Percentiles rank a stretch among this genome's conserved stretches.
These are phyloP conservation scores for Paragorgia papillata DNA, from an alignment of 92 coral and sea anemone species.

Conservation along the genomic window DNA sequence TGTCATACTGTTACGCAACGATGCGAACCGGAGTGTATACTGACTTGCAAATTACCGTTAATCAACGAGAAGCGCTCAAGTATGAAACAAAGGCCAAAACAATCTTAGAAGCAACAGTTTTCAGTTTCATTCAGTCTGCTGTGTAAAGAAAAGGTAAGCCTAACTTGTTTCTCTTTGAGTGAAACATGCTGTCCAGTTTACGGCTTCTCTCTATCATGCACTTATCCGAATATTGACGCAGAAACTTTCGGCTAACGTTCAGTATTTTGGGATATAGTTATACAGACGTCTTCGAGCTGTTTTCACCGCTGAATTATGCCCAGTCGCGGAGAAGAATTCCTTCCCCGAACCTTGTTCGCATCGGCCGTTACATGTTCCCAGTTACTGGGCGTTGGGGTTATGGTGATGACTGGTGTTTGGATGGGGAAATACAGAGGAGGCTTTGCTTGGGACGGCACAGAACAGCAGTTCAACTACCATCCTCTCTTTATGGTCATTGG, in stretches of 20 bases:
- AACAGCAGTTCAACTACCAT: constrained; percentile 34
- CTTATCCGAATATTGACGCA: no score
- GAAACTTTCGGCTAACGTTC: no score
- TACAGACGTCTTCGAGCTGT: no score
- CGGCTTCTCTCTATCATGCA: no score
- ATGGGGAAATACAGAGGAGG: constrained; percentile 36
- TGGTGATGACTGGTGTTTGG: constrained; percentile 42
- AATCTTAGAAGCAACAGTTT: no score
- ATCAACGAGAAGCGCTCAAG: no score
- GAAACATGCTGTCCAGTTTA: neutral
- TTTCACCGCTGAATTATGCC: no score
- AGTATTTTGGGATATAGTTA: no score
- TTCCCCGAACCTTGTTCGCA: constrained; percentile 29
- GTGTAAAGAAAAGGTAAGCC: neutral
- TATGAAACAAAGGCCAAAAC: no score
- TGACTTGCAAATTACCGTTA: no score
- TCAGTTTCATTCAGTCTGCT: neutral
- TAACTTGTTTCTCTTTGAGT: neutral
- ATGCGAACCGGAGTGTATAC: no score
- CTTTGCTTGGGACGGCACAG: constrained; percentile 38
- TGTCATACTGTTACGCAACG: no score
- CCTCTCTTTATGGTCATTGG: constrained; percentile 43
- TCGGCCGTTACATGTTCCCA: constrained; percentile 39
- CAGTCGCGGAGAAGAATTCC: constrained; percentile 12
- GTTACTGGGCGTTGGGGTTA: constrained; percentile 31